Percentiles rank a stretch among this genome's conserved stretches.
Evolutionary conservation across 2,888 invertebrate species (phyloP).

Genomic region (Melitaea athalia): DNA sequence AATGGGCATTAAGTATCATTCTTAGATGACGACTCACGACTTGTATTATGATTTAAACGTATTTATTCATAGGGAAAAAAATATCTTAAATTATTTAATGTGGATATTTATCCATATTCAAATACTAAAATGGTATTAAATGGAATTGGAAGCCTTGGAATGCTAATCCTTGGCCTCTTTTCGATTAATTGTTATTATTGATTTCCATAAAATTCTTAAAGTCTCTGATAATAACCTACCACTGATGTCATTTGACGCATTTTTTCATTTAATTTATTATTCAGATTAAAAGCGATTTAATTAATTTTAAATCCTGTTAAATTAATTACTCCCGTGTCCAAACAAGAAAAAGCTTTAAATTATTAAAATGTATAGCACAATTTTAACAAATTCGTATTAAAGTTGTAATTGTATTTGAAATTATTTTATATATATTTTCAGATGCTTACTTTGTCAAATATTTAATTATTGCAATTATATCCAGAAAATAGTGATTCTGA

Average conservation of each 20-base stretch:
- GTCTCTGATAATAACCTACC: background rate
- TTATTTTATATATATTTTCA: too few species aligned
- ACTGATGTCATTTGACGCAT: background rate
- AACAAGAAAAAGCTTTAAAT: background rate
- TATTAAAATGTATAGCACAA: background rate
- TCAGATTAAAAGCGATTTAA: background rate
- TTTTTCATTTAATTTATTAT: background rate
- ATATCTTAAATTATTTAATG: too few species aligned
- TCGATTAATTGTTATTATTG: background rate
- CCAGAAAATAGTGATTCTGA: too few species aligned
- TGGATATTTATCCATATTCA: too few species aligned
- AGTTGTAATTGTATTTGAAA: too few species aligned
- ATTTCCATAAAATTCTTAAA: background rate
- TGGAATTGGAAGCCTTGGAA: background rate
- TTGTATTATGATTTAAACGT: too few species aligned
- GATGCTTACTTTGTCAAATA: too few species aligned
- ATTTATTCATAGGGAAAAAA: too few species aligned
- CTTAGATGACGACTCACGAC: too few species aligned
- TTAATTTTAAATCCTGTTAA: slow-evolving; percentile 1
- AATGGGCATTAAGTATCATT: too few species aligned
- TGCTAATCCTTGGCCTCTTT: background rate
- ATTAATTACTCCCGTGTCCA: background rate
- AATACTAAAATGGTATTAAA: too few species aligned
- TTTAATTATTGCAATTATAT: too few species aligned
- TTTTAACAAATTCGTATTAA: background rate